Conservation (phyloP, 1,140 invertebrate species). For the Aphaenogaster rudis region DNA sequence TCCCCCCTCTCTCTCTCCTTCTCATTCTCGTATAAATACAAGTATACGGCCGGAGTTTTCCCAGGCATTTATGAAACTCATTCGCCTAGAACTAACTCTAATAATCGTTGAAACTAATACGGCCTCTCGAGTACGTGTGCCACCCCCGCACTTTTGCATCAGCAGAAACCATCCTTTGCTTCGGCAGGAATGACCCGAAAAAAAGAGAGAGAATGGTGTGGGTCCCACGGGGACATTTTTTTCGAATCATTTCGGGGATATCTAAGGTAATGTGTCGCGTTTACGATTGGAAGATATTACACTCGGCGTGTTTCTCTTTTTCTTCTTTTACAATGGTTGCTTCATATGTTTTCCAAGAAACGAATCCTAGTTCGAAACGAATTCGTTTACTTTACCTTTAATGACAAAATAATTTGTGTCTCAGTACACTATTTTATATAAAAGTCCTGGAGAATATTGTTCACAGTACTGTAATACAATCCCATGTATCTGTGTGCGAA, state of each 20-base stretch:
- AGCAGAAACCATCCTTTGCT: constrained; percentile 27
- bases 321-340: background rate
- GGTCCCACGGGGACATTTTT: background rate
- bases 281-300: background rate
- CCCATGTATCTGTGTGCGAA: background rate
- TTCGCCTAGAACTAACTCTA: constrained; percentile 86
- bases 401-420: background rate
- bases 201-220: background rate
- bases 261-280: background rate
- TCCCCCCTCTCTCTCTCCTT: constrained; percentile 19
- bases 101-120: constrained; percentile 87
- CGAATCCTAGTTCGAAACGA: background rate
- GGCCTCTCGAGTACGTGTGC: constrained; percentile 73
- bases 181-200: constrained; percentile 13
- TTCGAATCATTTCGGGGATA: background rate
- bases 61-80: constrained; percentile 85
- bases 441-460: background rate
- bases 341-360: background rate
- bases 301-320: background rate
- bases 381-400: background rate
- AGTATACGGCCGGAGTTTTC: constrained; percentile 79
- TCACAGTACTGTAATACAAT: background rate
- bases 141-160: constrained; percentile 46
- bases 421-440: background rate
- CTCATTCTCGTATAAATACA: constrained; percentile 79